Conservation (phyloP, 1,140 invertebrate species). For the Hetaerina americana region DNA sequence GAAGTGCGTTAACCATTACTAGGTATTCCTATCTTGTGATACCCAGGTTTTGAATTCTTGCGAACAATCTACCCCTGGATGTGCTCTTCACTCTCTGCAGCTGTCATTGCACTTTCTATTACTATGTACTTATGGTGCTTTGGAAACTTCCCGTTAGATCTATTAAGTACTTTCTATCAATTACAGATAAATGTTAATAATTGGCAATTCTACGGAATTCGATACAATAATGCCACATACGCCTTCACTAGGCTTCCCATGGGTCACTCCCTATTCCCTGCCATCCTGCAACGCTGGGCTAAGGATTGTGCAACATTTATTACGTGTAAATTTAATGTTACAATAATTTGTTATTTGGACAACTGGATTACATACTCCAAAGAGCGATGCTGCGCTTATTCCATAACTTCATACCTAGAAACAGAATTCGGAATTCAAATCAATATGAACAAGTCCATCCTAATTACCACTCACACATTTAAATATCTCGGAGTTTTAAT, state of each 20-base stretch:
- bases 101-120: too few relatives aligned
- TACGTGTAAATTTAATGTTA: not conserved
- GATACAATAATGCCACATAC: not conserved
- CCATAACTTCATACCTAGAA: not conserved
- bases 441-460: not conserved
- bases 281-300: not conserved
- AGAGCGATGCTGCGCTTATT: not conserved
- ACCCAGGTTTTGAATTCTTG: too few relatives aligned
- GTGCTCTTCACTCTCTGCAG: too few relatives aligned
- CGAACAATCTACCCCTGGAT: too few relatives aligned
- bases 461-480: not conserved
- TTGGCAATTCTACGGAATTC: not conserved
- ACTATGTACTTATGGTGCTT: too few relatives aligned
- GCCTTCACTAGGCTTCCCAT: not conserved
- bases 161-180: not conserved
- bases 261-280: not conserved
- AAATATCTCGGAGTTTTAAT: not conserved
- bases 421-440: not conserved
- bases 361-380: not conserved
- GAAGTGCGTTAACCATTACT: too few relatives aligned
- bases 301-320: not conserved
- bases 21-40: too few relatives aligned
- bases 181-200: not conserved
- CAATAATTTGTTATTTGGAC: not conserved
- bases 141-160: too few relatives aligned